Base-by-base conservation (phyloP, 1,140 invertebrate genomes). In the Penaeus chinensis region DNA sequence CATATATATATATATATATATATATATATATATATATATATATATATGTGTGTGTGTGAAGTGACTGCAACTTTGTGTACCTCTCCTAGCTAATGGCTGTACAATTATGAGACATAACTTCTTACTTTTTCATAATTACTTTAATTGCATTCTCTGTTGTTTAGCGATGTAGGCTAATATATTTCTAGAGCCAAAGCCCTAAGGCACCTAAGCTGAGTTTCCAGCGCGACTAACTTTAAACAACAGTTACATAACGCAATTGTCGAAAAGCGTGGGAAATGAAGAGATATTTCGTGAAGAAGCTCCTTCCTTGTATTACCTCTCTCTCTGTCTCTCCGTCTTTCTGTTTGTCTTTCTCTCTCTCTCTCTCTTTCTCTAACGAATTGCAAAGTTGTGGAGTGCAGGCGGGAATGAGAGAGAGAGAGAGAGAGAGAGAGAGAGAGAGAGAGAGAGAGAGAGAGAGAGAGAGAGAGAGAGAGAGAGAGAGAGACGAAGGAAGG, bases 1-100 rank as follows among this genome's bases (percentile, higher is more conserved):
- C 22, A 71, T 71, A 71, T 71, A 71, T 71, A 71, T 20, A 71
- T 71, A 71, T 71, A 71, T 71, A 71, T 71, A 71, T 20, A 71
- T 71, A 71, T 71, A 71, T 71, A 71, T 71, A 71, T 71, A 71
- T 20, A 79, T 54, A 79, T 54, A 79, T 79, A 60, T 79, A 79
- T 79, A 20, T 79, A 54, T 79, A 54, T 60, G 7, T 79, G 7
- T 79, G 22, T 79, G 22, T 24, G 8, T 78, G 11, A 78, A 32
- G 0, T 42, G 19, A 24, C 32, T 79, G 37, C 18, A 19, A 20
- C 24, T 42, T 24, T 61, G 54, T 61, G 32, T 47, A 20, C n/a
- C 24, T 47, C 66, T 54, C 32, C 42, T 19, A 20, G 32, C 16
- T 32, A 18, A 79, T 79, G 54, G 37, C 22, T 61, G 22, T n/a